phyloP scores from a whole-genome alignment of 2,113 vertebrate species.

The Gnathonemus longibarbis region DNA sequence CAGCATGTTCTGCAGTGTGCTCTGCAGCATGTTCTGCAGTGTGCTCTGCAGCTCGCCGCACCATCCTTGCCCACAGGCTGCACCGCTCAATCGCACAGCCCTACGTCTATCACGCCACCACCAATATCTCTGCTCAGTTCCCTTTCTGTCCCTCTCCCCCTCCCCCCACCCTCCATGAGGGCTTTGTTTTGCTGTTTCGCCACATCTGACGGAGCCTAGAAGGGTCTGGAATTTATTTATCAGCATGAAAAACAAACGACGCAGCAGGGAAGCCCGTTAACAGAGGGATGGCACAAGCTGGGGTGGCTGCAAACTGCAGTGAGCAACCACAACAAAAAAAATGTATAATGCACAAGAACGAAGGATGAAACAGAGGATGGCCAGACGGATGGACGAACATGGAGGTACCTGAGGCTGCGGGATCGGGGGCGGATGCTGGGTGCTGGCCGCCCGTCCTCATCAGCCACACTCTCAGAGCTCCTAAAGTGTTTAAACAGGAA shows the following conservation, averaged over 20 bases:
- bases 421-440: conserved; percentile 80
- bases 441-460: conserved; percentile 75
- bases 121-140: not conserved
- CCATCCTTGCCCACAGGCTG: conserved; percentile 46
- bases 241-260: not conserved
- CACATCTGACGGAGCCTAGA: not conserved
- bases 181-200: not conserved
- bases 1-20: no score
- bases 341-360: not conserved
- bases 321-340: not conserved
- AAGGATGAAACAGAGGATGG: not conserved
- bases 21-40: conserved; percentile 15
- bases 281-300: not conserved
- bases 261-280: not conserved
- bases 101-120: not conserved
- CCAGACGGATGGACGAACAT: conserved; percentile 39
- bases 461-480: conserved; percentile 80
- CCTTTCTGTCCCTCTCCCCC: not conserved
- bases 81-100: conserved; percentile 24
- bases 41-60: conserved; percentile 25
- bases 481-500: conserved; percentile 96
- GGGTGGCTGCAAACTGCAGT: not conserved
- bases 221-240: not conserved
- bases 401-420: conserved; percentile 81
- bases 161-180: not conserved